These are phyloP conservation scores for Dynastes grantii DNA, from an alignment of 2,888 invertebrate species.

Conservation along the genomic window DNA sequence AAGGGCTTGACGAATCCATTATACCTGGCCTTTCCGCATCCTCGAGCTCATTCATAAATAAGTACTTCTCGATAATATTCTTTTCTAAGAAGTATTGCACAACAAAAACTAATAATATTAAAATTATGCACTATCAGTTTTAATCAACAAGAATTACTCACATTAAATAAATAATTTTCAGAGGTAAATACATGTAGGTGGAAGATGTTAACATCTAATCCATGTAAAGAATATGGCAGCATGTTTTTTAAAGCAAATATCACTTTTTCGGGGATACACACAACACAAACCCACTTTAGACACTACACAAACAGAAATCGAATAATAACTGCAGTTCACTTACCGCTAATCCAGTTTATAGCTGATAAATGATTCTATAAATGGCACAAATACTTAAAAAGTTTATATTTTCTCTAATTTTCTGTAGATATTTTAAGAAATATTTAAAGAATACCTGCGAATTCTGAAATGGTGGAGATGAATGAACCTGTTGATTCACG, in stretches of 20 bases:
- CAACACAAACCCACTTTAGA: background rate
- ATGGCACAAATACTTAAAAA: background rate
- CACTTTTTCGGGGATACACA: slow-evolving; percentile 13
- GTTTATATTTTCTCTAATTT: background rate
- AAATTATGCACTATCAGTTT: no score
- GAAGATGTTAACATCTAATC: no score
- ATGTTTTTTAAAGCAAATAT: background rate
- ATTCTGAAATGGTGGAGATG: background rate
- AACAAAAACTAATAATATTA: no score
- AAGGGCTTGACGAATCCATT: background rate
- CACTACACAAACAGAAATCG: background rate
- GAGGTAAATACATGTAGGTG: no score
- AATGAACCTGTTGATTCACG: slow-evolving; percentile 35
- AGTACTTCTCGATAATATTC: background rate
- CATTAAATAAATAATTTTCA: no score
- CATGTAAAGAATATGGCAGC: background rate
- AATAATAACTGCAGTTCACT: background rate
- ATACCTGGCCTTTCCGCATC: background rate
- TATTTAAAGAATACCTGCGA: background rate
- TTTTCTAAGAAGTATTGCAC: no score
- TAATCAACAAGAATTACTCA: no score
- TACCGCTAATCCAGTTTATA: background rate
- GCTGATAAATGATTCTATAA: background rate
- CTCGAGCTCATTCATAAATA: background rate
- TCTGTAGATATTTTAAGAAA: background rate